These are phyloP conservation scores for Caenorhabditis drosophilae DNA, from an alignment of 2,888 invertebrate species.

Conservation along the genomic window DNA sequence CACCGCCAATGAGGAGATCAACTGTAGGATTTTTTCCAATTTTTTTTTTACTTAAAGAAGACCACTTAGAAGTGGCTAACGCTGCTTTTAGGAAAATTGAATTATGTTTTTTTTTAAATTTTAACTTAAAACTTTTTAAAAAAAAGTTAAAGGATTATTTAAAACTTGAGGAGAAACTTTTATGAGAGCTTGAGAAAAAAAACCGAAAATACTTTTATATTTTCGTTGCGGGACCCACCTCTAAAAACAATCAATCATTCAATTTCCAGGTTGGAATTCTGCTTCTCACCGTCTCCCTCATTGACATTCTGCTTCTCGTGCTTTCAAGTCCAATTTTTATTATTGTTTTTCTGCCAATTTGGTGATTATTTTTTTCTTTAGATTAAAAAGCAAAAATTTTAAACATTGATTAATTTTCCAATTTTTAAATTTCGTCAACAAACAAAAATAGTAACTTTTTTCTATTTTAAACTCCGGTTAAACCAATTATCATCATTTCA, in stretches of 20 bases:
- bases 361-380: no score
- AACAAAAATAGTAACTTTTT: no score
- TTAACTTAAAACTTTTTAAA: no score
- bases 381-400: no score
- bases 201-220: background rate
- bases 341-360: conserved; percentile 29
- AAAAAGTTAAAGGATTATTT: background rate
- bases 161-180: no score
- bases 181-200: no score
- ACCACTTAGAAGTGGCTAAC: background rate
- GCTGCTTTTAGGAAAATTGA: no score
- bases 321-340: conserved; percentile 27
- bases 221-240: background rate
- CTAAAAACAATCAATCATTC: background rate
- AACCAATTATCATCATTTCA: background rate
- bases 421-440: no score
- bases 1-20: conserved; percentile 30
- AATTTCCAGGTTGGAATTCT: conserved; percentile 33
- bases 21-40: conserved; percentile 23
- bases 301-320: conserved; percentile 32
- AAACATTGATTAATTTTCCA: no score
- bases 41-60: background rate
- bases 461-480: no score
- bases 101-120: background rate
- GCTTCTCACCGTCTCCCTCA: conserved; percentile 29